Evolutionary conservation across 2,888 invertebrate species (phyloP).

Genomic region (Octonoba sinensis): DNA sequence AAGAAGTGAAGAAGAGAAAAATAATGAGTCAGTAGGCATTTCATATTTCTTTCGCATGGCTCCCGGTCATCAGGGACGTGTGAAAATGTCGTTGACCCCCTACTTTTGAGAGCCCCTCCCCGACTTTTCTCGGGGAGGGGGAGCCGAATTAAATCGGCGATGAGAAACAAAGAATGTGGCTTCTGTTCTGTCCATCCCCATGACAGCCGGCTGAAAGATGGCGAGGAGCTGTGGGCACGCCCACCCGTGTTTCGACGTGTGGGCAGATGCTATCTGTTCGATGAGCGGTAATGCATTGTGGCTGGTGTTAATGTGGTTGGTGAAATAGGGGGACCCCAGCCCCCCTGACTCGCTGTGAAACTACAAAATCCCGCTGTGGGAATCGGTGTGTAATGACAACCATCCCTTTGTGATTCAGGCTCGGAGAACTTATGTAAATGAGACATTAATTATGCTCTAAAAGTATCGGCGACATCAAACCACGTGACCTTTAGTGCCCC

Average conservation of each 20-base stretch:
- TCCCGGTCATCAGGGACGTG: conserved; percentile 11
- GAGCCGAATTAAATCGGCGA: conserved; percentile 1
- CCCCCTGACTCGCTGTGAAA: too few species aligned
- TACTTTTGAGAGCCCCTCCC: conserved; percentile 9
- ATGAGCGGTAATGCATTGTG: conserved; percentile 4
- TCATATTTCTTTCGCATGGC: too few species aligned
- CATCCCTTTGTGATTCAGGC: too few species aligned
- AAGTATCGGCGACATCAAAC: too few species aligned
- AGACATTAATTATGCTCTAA: too few species aligned
- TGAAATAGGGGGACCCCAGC: too few species aligned
- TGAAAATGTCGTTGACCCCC: conserved; percentile 47
- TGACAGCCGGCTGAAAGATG: conserved; percentile 31
- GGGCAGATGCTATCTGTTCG: conserved; percentile 22
- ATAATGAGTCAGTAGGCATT: too few species aligned
- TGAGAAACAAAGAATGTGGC: conserved; percentile 32
- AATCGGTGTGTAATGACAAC: too few species aligned
- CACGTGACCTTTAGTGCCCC: too few species aligned
- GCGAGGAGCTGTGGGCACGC: conserved; percentile 27
- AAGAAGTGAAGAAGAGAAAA: too few species aligned
- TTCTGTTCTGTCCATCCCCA: conserved; percentile 22
- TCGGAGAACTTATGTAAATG: too few species aligned
- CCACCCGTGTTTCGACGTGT: conserved; percentile 28
- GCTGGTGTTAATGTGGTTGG: neutral
- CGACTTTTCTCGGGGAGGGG: conserved; percentile 4
- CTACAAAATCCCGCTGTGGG: too few species aligned